phyloP scores from a whole-genome alignment of 2,797 vertebrate species.

The Myiotriccus ornatus region DNA sequence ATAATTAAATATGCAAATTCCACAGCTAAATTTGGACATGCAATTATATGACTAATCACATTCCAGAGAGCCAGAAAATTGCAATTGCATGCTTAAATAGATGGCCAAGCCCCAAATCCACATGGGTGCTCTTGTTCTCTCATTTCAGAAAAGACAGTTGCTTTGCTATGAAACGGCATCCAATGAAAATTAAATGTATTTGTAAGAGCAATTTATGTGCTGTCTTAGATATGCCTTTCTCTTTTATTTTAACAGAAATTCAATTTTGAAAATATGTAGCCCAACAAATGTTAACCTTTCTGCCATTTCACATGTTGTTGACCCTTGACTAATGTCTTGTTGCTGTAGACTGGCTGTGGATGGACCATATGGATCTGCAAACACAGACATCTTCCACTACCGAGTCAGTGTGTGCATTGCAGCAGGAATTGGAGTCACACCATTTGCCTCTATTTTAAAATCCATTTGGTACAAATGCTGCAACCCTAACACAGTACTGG shows the following conservation, averaged over 20 bases:
- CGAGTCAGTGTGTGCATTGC: conserved; percentile 78
- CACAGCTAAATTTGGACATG: conserved; percentile 64
- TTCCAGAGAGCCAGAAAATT: conserved; percentile 70
- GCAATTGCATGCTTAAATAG: conserved; percentile 64
- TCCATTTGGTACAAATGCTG: conserved; percentile 76
- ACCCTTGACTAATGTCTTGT: not conserved
- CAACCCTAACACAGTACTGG: conserved; percentile 31
- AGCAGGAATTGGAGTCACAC: conserved; percentile 80
- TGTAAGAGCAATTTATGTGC: not conserved
- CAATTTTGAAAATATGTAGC: not conserved
- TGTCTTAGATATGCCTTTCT: not conserved
- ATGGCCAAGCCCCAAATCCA: conserved; percentile 48
- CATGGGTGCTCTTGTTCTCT: conserved; percentile 33
- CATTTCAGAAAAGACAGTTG: not conserved
- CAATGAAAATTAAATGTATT: conserved; percentile 27
- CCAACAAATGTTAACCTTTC: not conserved
- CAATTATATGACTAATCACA: conserved; percentile 70
- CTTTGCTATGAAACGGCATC: conserved; percentile 9
- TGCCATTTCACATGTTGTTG: not conserved
- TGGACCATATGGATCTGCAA: conserved; percentile 77
- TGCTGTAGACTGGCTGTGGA: conserved; percentile 77
- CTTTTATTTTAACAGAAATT: not conserved
- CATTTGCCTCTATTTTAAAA: conserved; percentile 81
- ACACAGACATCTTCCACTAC: conserved; percentile 75
- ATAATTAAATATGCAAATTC: conserved; percentile 70